Base-by-base conservation (phyloP, 2,888 invertebrate genomes). In the Stenotaenia linearis region DNA sequence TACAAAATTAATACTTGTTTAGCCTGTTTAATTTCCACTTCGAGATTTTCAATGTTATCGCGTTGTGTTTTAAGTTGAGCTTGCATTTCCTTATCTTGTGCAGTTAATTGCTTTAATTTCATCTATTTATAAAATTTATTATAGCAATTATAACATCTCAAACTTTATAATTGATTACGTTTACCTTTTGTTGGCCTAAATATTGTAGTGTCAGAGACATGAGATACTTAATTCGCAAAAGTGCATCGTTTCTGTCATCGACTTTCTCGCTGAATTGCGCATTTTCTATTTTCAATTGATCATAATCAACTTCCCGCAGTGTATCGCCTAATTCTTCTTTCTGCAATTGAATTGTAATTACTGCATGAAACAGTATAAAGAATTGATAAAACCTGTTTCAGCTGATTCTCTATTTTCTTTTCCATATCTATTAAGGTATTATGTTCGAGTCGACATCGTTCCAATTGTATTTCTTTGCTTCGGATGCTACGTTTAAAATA, bases 261-360 rank as follows among this genome's bases (percentile, higher is more conserved):
- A 78, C n/a, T 56, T 30, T 78, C 18, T 78, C 78, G 21, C n/a
- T n/a, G 28, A 3, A 61, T 28, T 12, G 61, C 10, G 30, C 69
- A 78, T 78, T 78, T 37, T 78, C 78, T 18, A 61, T 78, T 56
- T 78, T 61, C 61, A 78, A 23, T 61, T 78, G 78, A 30, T 78
- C 56, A 30, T 61, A 78, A 78, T 78, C 78, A 30, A 78, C 61
- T 23, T 75, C 75, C n/a, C 18, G 30, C 18, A 75, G 30, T 1
- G 75, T 0, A 23, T 61, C 35, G 18, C 69, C 23, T 40, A 77
- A 23, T 21, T 35, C 18, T 4, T 32, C 35, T 75, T 75, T 35
- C 75, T 75, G 32, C 5, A 56, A 74, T 7, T 28, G 28, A 12
- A 6, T 28, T 74, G 6, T 75, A 74, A 74, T 30, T 21, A 74